Percentiles rank a stretch among this genome's conserved stretches.
Evolutionary conservation across 2,888 invertebrate genomes (phyloP).

Genomic region (Girardia tigrina): DNA sequence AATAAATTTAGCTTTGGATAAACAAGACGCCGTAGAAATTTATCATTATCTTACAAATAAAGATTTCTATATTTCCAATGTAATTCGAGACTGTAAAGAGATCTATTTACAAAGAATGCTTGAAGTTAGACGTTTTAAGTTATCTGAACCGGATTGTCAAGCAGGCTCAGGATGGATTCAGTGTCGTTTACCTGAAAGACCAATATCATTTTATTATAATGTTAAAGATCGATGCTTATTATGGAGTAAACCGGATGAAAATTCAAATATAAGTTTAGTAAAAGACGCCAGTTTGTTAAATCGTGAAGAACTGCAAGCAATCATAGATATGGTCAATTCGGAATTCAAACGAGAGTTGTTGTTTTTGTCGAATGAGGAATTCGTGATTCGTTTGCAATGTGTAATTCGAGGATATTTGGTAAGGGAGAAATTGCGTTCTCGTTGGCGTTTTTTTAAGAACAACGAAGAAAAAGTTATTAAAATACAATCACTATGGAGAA

Average conservation of each 20-base stretch:
- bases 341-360: slow-evolving; percentile 36
- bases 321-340: slow-evolving; percentile 10
- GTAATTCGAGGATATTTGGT: slow-evolving; percentile 55
- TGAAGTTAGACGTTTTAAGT: not conserved
- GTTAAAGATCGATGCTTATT: slow-evolving; percentile 17
- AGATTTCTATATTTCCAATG: slow-evolving; percentile 10
- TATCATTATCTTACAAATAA: slow-evolving; percentile 26
- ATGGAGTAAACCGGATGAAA: slow-evolving; percentile 11
- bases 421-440: slow-evolving; percentile 50
- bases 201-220: slow-evolving; percentile 26
- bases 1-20: slow-evolving; percentile 25
- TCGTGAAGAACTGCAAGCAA: slow-evolving; percentile 19
- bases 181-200: slow-evolving; percentile 6
- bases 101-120: slow-evolving; percentile 8
- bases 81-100: slow-evolving; percentile 21
- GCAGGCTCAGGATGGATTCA: slow-evolving; percentile 51
- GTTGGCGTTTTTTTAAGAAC: slow-evolving; percentile 36
- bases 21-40: slow-evolving; percentile 20
- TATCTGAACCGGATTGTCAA: slow-evolving; percentile 37
- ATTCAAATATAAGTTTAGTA: not conserved
- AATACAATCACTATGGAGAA: slow-evolving; percentile 39
- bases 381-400: slow-evolving; percentile 55
- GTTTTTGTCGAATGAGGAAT: slow-evolving; percentile 38
- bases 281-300: slow-evolving; percentile 24
- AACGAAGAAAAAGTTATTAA: slow-evolving; percentile 38